phyloP scores from a whole-genome alignment of 2,797 vertebrate genomes.

The Lithobates sylvaticus region DNA sequence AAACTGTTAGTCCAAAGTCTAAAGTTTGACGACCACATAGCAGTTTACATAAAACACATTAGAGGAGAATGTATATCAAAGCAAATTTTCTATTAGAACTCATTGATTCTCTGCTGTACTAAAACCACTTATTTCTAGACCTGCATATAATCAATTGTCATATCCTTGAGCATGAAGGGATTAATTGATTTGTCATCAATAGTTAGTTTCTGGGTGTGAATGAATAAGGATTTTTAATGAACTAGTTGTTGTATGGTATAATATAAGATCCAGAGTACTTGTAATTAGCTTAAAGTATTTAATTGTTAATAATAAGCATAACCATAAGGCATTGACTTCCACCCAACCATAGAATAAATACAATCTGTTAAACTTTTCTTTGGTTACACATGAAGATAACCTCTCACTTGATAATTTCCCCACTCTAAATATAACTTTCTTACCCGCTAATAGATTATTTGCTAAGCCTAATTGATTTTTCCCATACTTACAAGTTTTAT shows the following conservation, averaged over 20 bases:
- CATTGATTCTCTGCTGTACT: constrained; percentile 18
- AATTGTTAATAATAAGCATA: neutral
- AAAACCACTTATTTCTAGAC: constrained; percentile 20
- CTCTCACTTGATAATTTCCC: neutral
- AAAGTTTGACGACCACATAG: neutral
- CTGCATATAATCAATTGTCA: constrained; percentile 9
- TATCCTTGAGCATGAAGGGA: constrained; percentile 27
- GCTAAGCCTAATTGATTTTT: constrained; percentile 55
- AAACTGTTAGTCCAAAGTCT: neutral
- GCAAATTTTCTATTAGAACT: constrained; percentile 11
- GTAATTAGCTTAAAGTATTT: neutral
- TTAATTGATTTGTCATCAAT: constrained; percentile 42
- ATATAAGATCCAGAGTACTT: neutral
- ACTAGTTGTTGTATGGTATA: neutral
- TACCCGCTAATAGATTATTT: constrained; percentile 40
- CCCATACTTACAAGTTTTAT: constrained; percentile 28
- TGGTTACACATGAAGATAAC: neutral
- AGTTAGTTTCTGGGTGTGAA: neutral
- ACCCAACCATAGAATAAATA: neutral
- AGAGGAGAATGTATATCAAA: constrained; percentile 36
- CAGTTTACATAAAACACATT: constrained; percentile 30
- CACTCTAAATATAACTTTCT: constrained; percentile 29
- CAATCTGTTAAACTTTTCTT: neutral
- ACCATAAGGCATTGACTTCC: neutral
- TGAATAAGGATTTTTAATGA: neutral